Percentiles rank a stretch among this genome's conserved stretches.
These are phyloP conservation scores for Phania funesta DNA, from an alignment of 2,888 invertebrate species.

Conservation along the genomic window DNA sequence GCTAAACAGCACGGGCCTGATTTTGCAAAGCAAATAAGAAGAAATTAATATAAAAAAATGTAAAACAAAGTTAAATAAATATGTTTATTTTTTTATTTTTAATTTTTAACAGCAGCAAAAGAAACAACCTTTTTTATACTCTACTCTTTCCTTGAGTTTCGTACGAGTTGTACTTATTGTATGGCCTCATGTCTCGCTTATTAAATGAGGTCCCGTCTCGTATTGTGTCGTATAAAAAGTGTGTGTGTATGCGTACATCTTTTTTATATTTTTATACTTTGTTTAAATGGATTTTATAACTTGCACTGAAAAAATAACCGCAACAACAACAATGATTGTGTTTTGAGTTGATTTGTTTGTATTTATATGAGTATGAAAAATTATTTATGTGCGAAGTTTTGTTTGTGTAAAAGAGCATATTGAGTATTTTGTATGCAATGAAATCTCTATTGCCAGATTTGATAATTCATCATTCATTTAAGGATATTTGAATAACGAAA, in stretches of 20 bases:
- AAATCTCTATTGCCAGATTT: slow-evolving; percentile 26
- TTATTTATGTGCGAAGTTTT: slow-evolving; percentile 26
- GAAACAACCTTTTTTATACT: slow-evolving; percentile 14
- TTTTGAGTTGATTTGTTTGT: slow-evolving; percentile 38
- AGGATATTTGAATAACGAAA: neutral
- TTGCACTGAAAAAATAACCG: slow-evolving; percentile 49
- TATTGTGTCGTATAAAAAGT: slow-evolving; percentile 47
- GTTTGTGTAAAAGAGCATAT: slow-evolving; percentile 30
- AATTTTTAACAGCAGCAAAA: neutral
- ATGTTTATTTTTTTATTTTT: neutral
- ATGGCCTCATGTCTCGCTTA: slow-evolving; percentile 64
- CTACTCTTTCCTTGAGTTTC: slow-evolving; percentile 11
- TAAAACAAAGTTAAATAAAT: neutral
- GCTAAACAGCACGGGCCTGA: slow-evolving; percentile 20
- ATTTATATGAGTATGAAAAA: slow-evolving; percentile 34
- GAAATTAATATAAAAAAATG: neutral
- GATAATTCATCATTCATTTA: neutral
- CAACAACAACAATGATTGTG: slow-evolving; percentile 33
- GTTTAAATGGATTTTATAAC: slow-evolving; percentile 57
- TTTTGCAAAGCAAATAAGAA: neutral
- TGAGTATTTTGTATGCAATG: slow-evolving; percentile 45
- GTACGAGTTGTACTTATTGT: slow-evolving; percentile 50
- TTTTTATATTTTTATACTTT: slow-evolving; percentile 51
- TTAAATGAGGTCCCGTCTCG: slow-evolving; percentile 58
- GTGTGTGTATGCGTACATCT: slow-evolving; percentile 21